phyloP scores from a whole-genome alignment of 2,113 vertebrate species.

The Epinephelus moara region DNA sequence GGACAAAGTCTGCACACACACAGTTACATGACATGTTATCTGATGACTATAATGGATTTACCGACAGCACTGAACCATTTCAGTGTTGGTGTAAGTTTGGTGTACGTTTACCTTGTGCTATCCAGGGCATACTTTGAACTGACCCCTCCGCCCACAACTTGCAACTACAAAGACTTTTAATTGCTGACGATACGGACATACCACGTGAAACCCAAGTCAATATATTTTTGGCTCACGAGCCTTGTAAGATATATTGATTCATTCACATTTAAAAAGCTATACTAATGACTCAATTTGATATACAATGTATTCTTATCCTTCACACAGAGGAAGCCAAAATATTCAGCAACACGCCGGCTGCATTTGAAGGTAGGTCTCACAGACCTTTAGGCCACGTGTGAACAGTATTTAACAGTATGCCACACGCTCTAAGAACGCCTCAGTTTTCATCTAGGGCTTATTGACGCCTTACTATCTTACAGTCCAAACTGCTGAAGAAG shows the following conservation, averaged over 20 bases:
- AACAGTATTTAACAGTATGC: not conserved
- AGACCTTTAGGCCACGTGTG: not conserved
- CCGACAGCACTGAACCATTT: too few species aligned
- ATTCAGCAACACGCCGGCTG: constrained; percentile 80
- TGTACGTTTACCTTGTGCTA: too few species aligned
- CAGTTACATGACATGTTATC: too few species aligned
- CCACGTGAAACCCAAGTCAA: too few species aligned
- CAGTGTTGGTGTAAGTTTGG: too few species aligned
- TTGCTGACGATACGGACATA: too few species aligned
- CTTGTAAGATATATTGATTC: not conserved
- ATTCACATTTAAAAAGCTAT: not conserved
- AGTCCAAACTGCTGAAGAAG: constrained; percentile 82
- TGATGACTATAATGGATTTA: too few species aligned
- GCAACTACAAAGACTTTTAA: too few species aligned
- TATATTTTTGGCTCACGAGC: too few species aligned
- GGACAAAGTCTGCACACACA: too few species aligned
- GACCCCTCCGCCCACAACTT: too few species aligned
- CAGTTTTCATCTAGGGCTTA: not conserved
- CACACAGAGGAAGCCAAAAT: constrained; percentile 80
- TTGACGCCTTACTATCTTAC: not conserved
- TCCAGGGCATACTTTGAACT: too few species aligned
- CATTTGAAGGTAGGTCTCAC: constrained; percentile 74
- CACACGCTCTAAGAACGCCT: not conserved
- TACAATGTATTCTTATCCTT: not conserved
- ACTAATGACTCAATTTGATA: not conserved